A percentile compares a stretch with the other conserved stretches of the same genome.
Evolutionary conservation across 2,113 vertebrate genomes (phyloP).

Genomic region (Natator depressus): DNA sequence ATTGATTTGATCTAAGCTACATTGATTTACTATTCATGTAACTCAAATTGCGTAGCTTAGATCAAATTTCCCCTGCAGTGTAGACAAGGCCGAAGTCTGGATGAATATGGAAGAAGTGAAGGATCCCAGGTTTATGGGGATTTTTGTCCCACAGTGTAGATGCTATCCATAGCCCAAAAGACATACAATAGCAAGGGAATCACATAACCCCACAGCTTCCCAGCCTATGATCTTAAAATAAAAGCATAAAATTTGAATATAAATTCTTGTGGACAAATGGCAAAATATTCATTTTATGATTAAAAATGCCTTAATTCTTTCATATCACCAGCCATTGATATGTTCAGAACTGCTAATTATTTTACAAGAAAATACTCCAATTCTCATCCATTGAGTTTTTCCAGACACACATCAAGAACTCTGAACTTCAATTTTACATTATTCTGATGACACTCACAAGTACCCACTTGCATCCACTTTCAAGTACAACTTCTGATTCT

Average conservation of each 20-base stretch:
- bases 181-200: neutral
- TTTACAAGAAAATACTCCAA: neutral
- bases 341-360: neutral
- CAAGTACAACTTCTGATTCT: neutral
- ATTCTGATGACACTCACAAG: neutral
- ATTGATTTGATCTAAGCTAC: no score
- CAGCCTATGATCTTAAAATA: slow-evolving; percentile 4
- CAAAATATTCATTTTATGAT: neutral
- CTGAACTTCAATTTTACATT: neutral
- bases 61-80: no score
- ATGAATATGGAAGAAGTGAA: neutral
- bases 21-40: no score
- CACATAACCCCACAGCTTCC: slow-evolving; percentile 7
- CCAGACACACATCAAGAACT: neutral
- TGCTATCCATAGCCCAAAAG: neutral
- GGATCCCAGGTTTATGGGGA: neutral
- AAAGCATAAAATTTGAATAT: slow-evolving; percentile 10
- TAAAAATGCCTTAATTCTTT: slow-evolving; percentile 7
- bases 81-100: neutral
- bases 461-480: neutral
- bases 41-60: no score
- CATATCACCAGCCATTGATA: slow-evolving; percentile 2
- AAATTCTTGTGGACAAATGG: slow-evolving; percentile 31
- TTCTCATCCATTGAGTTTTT: neutral
- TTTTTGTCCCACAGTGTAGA: neutral